Evolutionary conservation across 2,113 vertebrate species (phyloP).

Genomic region (Zapornia atra): DNA sequence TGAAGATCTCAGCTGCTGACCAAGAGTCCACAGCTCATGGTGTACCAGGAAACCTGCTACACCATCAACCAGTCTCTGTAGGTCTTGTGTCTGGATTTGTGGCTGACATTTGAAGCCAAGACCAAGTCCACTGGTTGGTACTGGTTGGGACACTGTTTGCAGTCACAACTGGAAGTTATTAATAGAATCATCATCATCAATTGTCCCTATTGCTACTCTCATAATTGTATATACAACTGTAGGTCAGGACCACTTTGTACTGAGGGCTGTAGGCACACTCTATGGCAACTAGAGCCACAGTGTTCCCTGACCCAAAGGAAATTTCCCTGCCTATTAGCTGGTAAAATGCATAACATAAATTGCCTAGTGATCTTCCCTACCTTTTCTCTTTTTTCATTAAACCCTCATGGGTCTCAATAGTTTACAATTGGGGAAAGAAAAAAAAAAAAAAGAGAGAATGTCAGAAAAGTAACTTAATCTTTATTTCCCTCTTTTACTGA

Average conservation of each 20-base stretch:
- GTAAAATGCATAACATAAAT: background rate
- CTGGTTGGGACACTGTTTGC: background rate
- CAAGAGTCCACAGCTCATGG: background rate
- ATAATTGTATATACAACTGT: background rate
- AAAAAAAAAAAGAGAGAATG: background rate
- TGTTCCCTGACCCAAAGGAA: background rate
- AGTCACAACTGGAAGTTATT: background rate
- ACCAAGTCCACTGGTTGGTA: background rate
- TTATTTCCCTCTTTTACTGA: conserved; percentile 1
- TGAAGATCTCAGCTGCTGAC: background rate
- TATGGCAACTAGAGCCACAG: background rate
- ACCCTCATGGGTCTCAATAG: background rate
- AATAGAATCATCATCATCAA: background rate
- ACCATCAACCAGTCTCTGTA: fast-evolving
- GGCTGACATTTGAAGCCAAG: background rate
- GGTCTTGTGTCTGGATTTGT: background rate
- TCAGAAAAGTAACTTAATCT: background rate
- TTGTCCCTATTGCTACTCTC: background rate
- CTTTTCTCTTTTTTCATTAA: background rate
- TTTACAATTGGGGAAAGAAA: background rate
- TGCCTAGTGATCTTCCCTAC: background rate
- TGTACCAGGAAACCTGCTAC: background rate
- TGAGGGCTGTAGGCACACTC: background rate
- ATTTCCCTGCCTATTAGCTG: background rate
- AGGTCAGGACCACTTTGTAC: background rate